These are phyloP conservation scores for Eupithecia vulgata DNA, from an alignment of 2,888 invertebrate species.

Conservation along the genomic window DNA sequence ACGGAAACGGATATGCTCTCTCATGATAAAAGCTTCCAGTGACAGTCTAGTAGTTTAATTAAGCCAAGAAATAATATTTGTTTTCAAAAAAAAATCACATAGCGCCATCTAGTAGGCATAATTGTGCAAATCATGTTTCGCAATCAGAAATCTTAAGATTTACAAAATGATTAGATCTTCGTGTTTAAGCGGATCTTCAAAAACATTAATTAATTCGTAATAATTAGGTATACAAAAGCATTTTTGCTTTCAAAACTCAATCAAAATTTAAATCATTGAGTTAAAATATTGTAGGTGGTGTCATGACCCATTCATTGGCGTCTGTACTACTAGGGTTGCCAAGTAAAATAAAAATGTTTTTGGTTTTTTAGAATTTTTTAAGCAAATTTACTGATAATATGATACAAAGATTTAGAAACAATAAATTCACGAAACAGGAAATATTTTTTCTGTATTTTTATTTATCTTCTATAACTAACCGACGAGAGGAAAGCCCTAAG, in stretches of 20 bases:
- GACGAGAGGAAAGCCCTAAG: slow-evolving; percentile 22
- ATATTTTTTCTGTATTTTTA: background rate
- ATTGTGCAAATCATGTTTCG: background rate
- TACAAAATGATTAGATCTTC: background rate
- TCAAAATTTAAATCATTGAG: background rate
- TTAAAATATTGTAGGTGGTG: slow-evolving; percentile 28
- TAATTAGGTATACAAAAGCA: background rate
- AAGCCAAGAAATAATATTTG: too few relatives aligned
- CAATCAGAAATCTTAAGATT: background rate
- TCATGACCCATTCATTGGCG: slow-evolving; percentile 50
- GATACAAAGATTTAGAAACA: too few relatives aligned
- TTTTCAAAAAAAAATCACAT: too few relatives aligned
- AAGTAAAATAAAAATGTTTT: slow-evolving; percentile 31
- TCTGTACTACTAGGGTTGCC: slow-evolving; percentile 65
- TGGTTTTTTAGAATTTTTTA: background rate
- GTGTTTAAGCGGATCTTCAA: background rate
- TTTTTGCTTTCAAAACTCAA: background rate
- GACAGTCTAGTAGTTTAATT: too few relatives aligned
- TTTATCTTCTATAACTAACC: background rate
- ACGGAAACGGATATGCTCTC: too few relatives aligned
- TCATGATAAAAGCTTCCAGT: too few relatives aligned
- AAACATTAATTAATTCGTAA: background rate
- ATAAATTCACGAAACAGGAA: background rate
- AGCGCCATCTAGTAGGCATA: slow-evolving; percentile 11
- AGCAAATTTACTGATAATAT: background rate